Evolutionary conservation across 2,888 invertebrate genomes (phyloP), one percentile per base, ranked within the genome.

Genomic region (Papilio gigon): DNA sequence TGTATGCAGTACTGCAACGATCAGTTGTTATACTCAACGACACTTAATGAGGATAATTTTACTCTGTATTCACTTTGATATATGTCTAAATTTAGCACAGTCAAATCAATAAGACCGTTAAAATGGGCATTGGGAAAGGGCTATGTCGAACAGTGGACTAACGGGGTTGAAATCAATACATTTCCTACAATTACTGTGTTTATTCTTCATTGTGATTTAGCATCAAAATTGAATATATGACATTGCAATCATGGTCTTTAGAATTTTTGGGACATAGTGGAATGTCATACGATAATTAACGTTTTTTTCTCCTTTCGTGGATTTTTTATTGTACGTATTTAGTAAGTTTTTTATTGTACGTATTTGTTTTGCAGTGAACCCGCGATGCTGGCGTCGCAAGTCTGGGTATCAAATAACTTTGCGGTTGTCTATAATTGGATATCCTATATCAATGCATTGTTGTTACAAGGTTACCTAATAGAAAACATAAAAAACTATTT

Each of bases 341-440:
- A 27, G 27, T 27, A 14, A 50, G 25, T n/a, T 50, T 4, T 33
- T 33, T 33, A 33, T 33, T 6, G 4, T 33, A 33, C 33, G n/a
- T 50, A 50, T 37, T 50, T 61, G 30, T 53, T 53, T 62, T 56
- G 17, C 44, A 35, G 20, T 44, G 56, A 63, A 65, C 47, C 42
- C 56, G 56, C 56, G 37, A 40, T 56, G 40, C 27, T 65, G 25
- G 56, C 65, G 65, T 65, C 62, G 67, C 35, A 42, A 44, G 35
- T 63, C 30, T 47, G 17, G 5, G 42, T 68, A 68, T 68, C 65
- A 60, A 65, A 65, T 68, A 50, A 50, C 64, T 60, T 65, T 65
- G 65, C 68, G 65, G 68, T 68, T 22, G 33, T 59, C 59, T 68
- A 65, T 68, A 53, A 60, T 68, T 65, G 60, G 65, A 60, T 42